Evolutionary conservation across 2,797 vertebrate species (phyloP).

Genomic region (Alosa sapidissima): DNA sequence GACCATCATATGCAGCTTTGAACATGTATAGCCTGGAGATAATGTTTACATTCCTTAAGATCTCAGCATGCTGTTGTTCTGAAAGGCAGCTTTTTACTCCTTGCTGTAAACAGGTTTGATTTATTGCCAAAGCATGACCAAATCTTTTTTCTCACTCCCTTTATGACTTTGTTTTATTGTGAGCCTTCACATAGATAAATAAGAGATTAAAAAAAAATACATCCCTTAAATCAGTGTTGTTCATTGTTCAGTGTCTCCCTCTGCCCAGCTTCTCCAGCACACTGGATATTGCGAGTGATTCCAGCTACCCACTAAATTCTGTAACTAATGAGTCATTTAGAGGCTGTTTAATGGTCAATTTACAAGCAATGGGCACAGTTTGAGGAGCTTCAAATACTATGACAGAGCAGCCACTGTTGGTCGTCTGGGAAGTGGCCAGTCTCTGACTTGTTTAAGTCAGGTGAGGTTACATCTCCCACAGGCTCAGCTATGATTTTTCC

Average conservation of each 20-base stretch:
- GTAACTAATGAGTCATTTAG: constrained; percentile 19
- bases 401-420: constrained; percentile 25
- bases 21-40: constrained; percentile 3
- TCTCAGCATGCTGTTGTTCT: not conserved
- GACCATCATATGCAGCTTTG: not conserved
- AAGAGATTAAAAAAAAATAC: not conserved
- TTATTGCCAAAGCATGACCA: not conserved
- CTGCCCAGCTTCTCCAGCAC: not conserved
- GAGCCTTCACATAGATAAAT: not conserved
- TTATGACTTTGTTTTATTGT: not conserved
- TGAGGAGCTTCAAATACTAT: not conserved
- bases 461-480: constrained; percentile 19
- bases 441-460: constrained; percentile 13
- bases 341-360: constrained; percentile 18
- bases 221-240: not conserved
- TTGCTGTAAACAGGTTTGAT: constrained; percentile 13
- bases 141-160: not conserved
- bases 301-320: not conserved
- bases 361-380: constrained; percentile 11
- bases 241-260: not conserved
- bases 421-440: constrained; percentile 8
- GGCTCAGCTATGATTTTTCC: constrained; percentile 14
- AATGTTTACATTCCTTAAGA: constrained; percentile 9
- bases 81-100: not conserved
- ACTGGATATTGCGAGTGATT: not conserved